A percentile compares a stretch with the other conserved stretches of the same genome.
Conservation (phyloP, 2,888 invertebrate species). For the Noctua comes region DNA sequence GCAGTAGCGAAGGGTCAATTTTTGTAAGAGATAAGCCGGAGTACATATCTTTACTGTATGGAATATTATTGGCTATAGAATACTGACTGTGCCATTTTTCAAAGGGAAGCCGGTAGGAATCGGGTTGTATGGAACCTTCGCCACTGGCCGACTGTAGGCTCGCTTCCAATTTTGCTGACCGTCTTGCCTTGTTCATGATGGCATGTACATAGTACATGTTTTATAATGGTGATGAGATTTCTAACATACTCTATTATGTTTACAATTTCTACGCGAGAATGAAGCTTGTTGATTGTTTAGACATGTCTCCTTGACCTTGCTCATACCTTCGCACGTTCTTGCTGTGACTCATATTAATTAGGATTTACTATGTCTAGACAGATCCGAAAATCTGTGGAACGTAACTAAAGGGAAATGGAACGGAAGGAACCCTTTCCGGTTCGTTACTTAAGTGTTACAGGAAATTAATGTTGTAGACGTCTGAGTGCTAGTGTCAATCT, state of each 20-base stretch:
- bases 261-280: background rate
- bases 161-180: background rate
- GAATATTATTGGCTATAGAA: too few species aligned
- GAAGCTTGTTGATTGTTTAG: background rate
- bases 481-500: constrained; percentile 25
- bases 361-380: constrained; percentile 46
- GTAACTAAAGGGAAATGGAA: constrained; percentile 25
- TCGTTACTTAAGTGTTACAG: constrained; percentile 27
- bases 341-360: constrained; percentile 44
- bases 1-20: too few species aligned
- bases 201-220: background rate
- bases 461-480: constrained; percentile 49
- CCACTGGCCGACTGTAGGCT: too few species aligned
- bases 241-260: background rate
- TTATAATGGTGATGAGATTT: background rate
- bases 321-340: background rate
- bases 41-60: too few species aligned
- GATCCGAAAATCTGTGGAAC: constrained; percentile 12
- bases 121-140: too few species aligned
- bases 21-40: too few species aligned
- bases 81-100: too few species aligned
- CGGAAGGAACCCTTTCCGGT: constrained; percentile 27
- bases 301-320: constrained; percentile 24
- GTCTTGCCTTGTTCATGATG: too few species aligned
- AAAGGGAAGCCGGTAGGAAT: too few species aligned